These are phyloP conservation scores for Hydrolagus affinis DNA, from an alignment of 2,113 vertebrate genomes.

Conservation along the genomic window DNA sequence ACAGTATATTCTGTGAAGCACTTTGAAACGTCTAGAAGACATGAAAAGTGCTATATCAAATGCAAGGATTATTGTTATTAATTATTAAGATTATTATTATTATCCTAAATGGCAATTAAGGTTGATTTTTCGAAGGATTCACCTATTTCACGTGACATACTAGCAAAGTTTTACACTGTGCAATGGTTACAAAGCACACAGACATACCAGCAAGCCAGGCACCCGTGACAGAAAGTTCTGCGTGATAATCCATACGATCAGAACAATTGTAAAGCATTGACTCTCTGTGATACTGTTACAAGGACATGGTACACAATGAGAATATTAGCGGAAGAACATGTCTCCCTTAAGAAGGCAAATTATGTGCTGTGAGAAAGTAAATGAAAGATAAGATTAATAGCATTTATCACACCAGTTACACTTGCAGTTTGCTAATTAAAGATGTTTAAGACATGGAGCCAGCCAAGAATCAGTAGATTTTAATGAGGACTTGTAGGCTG, in stretches of 20 bases:
- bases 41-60: too few relatives aligned
- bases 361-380: constrained; percentile 50
- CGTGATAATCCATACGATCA: neutral
- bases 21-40: too few relatives aligned
- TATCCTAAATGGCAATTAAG: too few relatives aligned
- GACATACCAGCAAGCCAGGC: too few relatives aligned
- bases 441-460: constrained; percentile 70
- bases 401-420: constrained; percentile 71
- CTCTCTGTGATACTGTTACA: constrained; percentile 32
- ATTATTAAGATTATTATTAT: too few relatives aligned
- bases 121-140: too few relatives aligned
- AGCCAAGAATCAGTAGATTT: constrained; percentile 82
- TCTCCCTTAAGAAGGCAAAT: constrained; percentile 45
- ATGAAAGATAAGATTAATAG: constrained; percentile 86
- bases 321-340: constrained; percentile 35
- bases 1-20: too few relatives aligned
- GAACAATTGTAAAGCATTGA: neutral
- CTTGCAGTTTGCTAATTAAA: constrained; percentile 78
- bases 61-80: too few relatives aligned
- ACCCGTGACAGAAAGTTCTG: too few relatives aligned
- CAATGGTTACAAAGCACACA: too few relatives aligned
- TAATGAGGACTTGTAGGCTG: constrained; percentile 84
- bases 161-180: too few relatives aligned
- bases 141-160: too few relatives aligned
- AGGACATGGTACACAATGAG: constrained; percentile 36